Base-by-base conservation (phyloP, 2,797 vertebrate species). In the Danio aesculapii region DNA sequence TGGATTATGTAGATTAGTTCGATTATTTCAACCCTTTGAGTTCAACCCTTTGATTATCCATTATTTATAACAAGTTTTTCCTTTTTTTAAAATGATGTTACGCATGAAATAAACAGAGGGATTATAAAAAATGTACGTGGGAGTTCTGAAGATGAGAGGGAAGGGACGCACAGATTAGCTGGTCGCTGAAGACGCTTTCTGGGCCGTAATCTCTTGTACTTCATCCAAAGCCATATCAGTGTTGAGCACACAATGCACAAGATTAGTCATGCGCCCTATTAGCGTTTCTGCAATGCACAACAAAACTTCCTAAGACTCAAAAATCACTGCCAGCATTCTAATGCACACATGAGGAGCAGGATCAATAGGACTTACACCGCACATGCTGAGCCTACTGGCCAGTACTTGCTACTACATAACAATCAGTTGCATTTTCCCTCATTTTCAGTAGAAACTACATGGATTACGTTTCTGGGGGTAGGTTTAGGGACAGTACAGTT, bases 181-280 rank as follows among this genome's bases (percentile, higher is more conserved):
- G 71, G 14, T 19, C 17, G 58, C 55, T 55, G 66, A 62, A 64
- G 47, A 59, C 16, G 14, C 19, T 75, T 62, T 79, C 30, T n/a
- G 57, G 57, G 55, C 67, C 19, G 12, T 75, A 75, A 75, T 83
- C 81, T 83, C 62, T 49, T 75, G 47, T 67, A 67, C 75, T 79
- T 64, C 64, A 67, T 66, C 75, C 76, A 79, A 75, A 73, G 8
- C 62, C 71, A 49, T 73, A 74, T 73, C 44, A 77, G 64, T 59
- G 52, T 69, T 58, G 53, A 78, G 57, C 79, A 74, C 79, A 58
- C 70, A 75, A 79, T 67, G n/a, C 75, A 44, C 16, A 17, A 71
- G 70, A 72, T 77, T 77, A 77, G 63, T 49, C 53, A 77, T 43
- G 70, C 68, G 61, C 62, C 41, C 44, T 49, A 79, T 70, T 52